Base-by-base conservation (phyloP, 2,888 invertebrate genomes). In the Drosophila antonietae region DNA sequence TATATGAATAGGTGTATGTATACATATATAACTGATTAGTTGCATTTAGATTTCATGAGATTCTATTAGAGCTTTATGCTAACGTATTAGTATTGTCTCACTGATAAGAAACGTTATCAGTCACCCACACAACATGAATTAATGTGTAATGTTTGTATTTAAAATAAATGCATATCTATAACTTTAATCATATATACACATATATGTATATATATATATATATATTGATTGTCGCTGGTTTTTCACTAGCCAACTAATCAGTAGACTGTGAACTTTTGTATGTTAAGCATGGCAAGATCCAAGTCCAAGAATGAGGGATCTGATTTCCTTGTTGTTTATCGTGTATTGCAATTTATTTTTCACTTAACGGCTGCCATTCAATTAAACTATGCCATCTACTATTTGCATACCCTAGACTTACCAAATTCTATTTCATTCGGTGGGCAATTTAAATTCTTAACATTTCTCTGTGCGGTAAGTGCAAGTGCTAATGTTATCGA, bases 381-480 rank as follows among this genome's bases (percentile, higher is more conserved):
- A 41, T 41, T 55, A 3, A 55, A 12, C 18, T 55, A 28, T 55
- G 55, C 23, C 6, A 18, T 39, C 7, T 55, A 55, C 18, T 31
- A 41, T 31, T 28, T 41, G 10, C 28, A 55, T n/a, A 41, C 39
- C n/a, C 28, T 55, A n/a, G 41, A 55, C n/a, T 12, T 55, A 4
- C 55, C 55, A 18, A 23, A 41, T 41, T 12, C 28, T 18, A n/a
- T n/a, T 41, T 3, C 28, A 4, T 55, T 55, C 41, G 55, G 55
- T 7, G 55, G 55, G n/a, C 35, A 55, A 41, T 55, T 41, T 31
- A 55, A 41, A 41, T 55, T 31, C 31, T 18, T 55, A 31, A 55
- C 55, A 28, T 41, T 41, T 55, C 39, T 55, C n/a, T 55, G 55
- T 41, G 55, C 55, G 55, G 55, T 55, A 41, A 55, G 55, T 37